A percentile compares a stretch with the other conserved stretches of the same genome.
These are phyloP conservation scores for Aphis craccivora DNA, from an alignment of 1,140 invertebrate species.

Conservation along the genomic window DNA sequence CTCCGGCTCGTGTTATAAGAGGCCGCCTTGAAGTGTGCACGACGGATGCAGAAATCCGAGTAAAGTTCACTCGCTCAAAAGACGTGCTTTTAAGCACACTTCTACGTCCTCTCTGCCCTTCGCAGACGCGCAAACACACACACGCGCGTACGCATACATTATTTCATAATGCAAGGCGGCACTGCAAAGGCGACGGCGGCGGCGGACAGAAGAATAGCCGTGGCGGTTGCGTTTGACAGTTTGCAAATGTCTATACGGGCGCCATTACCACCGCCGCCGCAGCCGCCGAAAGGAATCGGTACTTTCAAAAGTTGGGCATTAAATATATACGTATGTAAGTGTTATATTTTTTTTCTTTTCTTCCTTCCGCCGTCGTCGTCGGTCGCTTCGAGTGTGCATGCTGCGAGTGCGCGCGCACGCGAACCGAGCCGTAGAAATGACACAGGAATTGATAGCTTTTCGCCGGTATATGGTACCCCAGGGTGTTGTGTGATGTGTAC, in stretches of 20 bases:
- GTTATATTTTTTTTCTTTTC: background rate
- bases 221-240: slow-evolving; percentile 54
- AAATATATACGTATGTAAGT: too few relatives aligned
- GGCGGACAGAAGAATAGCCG: slow-evolving; percentile 49
- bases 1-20: background rate
- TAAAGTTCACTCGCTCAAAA: background rate
- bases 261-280: slow-evolving; percentile 34
- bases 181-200: background rate
- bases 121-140: background rate
- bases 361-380: background rate
- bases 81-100: slow-evolving; percentile 11
- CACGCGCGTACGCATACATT: background rate
- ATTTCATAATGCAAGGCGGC: background rate
- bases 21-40: background rate
- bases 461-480: slow-evolving; percentile 48
- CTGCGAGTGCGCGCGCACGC: background rate
- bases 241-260: slow-evolving; percentile 53
- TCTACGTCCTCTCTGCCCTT: background rate
- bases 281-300: slow-evolving; percentile 45
- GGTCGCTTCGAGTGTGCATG: background rate
- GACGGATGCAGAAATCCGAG: background rate
- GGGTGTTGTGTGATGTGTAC: slow-evolving; percentile 40
- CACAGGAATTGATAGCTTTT: slow-evolving; percentile 57
- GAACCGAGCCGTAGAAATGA: slow-evolving; percentile 33
- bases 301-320: slow-evolving; percentile 23